phyloP scores from a whole-genome alignment of 1,140 invertebrate species.

The Helicoverpa zea region DNA sequence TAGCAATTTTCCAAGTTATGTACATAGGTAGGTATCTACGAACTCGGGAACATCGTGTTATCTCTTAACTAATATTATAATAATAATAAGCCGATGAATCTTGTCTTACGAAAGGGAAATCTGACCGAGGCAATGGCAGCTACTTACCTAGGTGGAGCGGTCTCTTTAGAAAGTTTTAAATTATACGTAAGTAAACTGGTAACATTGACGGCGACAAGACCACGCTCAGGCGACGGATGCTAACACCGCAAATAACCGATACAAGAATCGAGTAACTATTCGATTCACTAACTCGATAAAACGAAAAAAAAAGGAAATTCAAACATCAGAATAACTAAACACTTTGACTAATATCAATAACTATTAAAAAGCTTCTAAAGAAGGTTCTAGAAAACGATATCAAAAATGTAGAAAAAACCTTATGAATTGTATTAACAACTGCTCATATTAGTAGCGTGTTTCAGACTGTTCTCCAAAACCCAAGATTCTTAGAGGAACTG shows the following conservation, averaged over 20 bases:
- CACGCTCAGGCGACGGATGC: slow-evolving; percentile 26
- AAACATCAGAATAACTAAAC: background rate
- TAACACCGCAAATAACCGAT: background rate
- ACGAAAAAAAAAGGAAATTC: background rate
- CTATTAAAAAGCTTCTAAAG: too few relatives aligned
- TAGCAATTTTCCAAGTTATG: slow-evolving; percentile 4
- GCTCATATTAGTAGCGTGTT: too few relatives aligned
- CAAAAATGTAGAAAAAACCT: too few relatives aligned
- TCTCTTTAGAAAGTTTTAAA: slow-evolving; percentile 82
- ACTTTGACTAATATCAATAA: background rate
- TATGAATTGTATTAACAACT: too few relatives aligned
- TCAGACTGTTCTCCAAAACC: too few relatives aligned
- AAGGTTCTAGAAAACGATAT: too few relatives aligned
- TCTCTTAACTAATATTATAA: slow-evolving; percentile 48
- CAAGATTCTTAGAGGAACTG: too few relatives aligned
- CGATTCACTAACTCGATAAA: slow-evolving; percentile 5
- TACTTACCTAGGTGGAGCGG: slow-evolving; percentile 49
- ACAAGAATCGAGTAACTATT: background rate
- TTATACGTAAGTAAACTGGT: slow-evolving; percentile 80
- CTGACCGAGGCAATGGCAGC: slow-evolving; percentile 61
- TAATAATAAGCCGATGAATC: slow-evolving; percentile 64
- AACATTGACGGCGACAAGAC: slow-evolving; percentile 70
- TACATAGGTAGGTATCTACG: too few relatives aligned
- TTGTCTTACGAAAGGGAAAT: slow-evolving; percentile 72
- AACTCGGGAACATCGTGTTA: slow-evolving; percentile 36